These are phyloP conservation scores for Harpalus rubripes DNA, from an alignment of 2,888 invertebrate genomes.

Conservation along the genomic window DNA sequence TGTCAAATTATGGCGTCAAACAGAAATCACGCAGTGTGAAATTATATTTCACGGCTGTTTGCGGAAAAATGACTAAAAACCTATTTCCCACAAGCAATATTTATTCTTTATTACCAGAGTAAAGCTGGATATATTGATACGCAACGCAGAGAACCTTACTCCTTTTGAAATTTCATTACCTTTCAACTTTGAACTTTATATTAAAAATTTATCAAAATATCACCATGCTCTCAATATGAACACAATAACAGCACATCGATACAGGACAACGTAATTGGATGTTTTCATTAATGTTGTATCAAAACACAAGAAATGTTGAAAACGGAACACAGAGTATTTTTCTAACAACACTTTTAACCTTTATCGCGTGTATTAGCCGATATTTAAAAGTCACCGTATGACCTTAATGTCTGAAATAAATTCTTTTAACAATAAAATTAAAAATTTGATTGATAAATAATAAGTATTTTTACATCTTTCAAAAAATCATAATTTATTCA, in stretches of 20 bases:
- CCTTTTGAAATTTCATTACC: slow-evolving; percentile 3
- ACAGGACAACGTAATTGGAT: too few species aligned
- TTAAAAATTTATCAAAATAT: slow-evolving; percentile 17
- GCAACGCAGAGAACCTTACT: slow-evolving; percentile 3
- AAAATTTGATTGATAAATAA: too few species aligned
- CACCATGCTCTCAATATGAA: not conserved
- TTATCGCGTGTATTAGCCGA: too few species aligned
- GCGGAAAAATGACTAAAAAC: slow-evolving; percentile 39
- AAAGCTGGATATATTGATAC: slow-evolving; percentile 14
- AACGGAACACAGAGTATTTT: too few species aligned
- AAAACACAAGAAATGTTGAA: too few species aligned
- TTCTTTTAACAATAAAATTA: too few species aligned
- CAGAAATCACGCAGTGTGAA: slow-evolving; percentile 63
- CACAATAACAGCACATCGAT: not conserved
- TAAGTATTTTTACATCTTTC: too few species aligned
- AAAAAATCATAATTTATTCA: too few species aligned
- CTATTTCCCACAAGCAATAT: slow-evolving; percentile 17
- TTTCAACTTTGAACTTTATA: slow-evolving; percentile 14
- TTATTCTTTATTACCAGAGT: slow-evolving; percentile 17
- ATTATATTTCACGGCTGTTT: slow-evolving; percentile 63
- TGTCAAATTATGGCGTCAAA: slow-evolving; percentile 65
- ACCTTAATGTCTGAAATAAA: too few species aligned
- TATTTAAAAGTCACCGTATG: too few species aligned
- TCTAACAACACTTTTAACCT: too few species aligned
- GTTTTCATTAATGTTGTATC: too few species aligned